A percentile compares a stretch with the other conserved stretches of the same genome.
phyloP scores from a whole-genome alignment of 2,113 vertebrate genomes.

The Trochalopteron elliotii region DNA sequence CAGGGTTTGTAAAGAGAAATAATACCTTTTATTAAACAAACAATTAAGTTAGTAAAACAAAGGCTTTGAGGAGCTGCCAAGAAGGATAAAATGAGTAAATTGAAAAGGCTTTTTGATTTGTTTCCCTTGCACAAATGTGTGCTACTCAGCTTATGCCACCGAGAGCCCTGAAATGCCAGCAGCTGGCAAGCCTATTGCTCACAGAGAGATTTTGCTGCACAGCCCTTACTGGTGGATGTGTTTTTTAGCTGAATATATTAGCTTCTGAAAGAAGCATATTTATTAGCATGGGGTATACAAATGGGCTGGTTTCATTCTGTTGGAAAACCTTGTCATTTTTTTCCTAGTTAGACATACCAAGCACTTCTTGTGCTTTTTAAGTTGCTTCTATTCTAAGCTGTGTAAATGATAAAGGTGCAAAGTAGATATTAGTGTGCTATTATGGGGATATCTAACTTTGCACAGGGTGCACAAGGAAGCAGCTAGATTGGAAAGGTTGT shows the following conservation, averaged over 20 bases:
- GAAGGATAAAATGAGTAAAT: not conserved
- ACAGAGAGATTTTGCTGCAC: not conserved
- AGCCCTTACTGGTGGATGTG: rapidly evolving
- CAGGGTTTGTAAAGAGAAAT: not conserved
- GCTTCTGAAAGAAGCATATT: not conserved
- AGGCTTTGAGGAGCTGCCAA: not conserved
- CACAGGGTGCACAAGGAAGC: not conserved
- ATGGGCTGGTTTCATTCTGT: not conserved
- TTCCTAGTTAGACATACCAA: not conserved
- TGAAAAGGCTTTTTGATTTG: not conserved
- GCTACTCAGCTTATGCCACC: not conserved
- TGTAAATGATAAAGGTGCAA: not conserved
- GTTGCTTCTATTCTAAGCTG: not conserved
- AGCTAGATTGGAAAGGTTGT: not conserved
- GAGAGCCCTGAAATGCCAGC: not conserved
- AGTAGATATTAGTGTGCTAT: not conserved
- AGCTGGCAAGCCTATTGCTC: not conserved
- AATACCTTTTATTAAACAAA: not conserved
- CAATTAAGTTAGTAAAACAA: not conserved
- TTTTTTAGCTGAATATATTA: not conserved
- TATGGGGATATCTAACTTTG: not conserved
- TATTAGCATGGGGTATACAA: not conserved
- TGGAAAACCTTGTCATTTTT: not conserved
- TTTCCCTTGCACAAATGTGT: not conserved
- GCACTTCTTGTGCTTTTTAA: not conserved